Evolutionary conservation across 2,113 vertebrate species (phyloP).

Genomic region (Lontra canadensis): DNA sequence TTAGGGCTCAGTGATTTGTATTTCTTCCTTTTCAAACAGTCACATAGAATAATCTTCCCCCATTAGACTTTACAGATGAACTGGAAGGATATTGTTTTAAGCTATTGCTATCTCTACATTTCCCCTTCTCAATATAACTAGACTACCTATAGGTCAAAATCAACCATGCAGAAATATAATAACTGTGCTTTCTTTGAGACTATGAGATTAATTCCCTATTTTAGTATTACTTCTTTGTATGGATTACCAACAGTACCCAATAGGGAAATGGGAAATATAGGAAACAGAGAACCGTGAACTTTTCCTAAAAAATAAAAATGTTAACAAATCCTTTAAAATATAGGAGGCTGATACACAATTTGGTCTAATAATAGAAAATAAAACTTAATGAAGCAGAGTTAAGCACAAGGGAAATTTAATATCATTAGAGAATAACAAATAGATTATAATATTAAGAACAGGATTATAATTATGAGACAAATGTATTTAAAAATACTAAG

Average conservation of each 20-base stretch:
- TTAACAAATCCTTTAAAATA: conserved; percentile 63
- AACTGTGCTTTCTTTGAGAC: background rate
- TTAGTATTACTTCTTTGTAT: conserved; percentile 71
- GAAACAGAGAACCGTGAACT: conserved; percentile 50
- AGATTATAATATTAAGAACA: conserved; percentile 71
- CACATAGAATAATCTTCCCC: background rate
- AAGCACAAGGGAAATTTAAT: conserved; percentile 63
- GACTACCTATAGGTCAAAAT: background rate
- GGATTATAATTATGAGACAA: conserved; percentile 62
- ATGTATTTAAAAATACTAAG: conserved; percentile 65
- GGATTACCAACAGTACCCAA: conserved; percentile 61
- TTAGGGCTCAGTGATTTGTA: background rate
- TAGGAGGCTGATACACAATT: conserved; percentile 35
- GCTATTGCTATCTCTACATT: background rate
- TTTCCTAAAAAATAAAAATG: conserved; percentile 64
- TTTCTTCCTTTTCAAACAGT: background rate
- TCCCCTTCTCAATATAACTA: background rate
- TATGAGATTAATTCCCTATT: conserved; percentile 46
- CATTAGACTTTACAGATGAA: background rate
- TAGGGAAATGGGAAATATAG: background rate
- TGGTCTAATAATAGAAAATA: conserved; percentile 66
- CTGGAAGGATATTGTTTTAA: background rate
- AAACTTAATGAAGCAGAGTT: conserved; percentile 72
- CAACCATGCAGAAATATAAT: background rate
- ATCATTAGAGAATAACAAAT: conserved; percentile 71